phyloP scores from a whole-genome alignment of 2,888 invertebrate species.

The Microctonus hyperodae region DNA sequence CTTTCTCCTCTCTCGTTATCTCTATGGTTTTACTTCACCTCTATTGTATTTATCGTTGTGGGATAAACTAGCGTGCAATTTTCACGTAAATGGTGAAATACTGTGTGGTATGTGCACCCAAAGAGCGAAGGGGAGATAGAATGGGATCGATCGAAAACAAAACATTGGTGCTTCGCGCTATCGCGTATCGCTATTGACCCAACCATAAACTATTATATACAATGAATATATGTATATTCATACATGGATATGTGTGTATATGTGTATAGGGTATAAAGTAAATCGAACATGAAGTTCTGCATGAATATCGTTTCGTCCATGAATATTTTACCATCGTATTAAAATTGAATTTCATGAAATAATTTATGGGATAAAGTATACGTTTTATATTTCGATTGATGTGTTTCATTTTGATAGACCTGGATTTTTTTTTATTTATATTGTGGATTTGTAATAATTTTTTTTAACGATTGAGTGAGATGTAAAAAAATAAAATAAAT shows the following conservation, averaged over 20 bases:
- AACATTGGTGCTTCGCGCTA: conserved; percentile 29
- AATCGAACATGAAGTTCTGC: too few species aligned
- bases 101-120: conserved; percentile 1
- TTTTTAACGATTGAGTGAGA: too few species aligned
- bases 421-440: too few species aligned
- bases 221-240: conserved; percentile 11
- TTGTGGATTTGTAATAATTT: too few species aligned
- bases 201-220: conserved; percentile 37
- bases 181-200: conserved; percentile 39
- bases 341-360: too few species aligned
- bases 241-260: background rate
- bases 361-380: too few species aligned
- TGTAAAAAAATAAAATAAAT: too few species aligned
- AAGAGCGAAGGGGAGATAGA: background rate
- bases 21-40: too few species aligned
- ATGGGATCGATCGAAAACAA: conserved; percentile 33
- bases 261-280: background rate
- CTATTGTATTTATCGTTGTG: conserved; percentile 7
- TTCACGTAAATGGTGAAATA: conserved; percentile 28
- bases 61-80: conserved; percentile 33
- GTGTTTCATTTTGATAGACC: too few species aligned
- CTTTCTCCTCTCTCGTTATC: background rate
- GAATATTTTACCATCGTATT: too few species aligned
- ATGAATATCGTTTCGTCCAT: too few species aligned
- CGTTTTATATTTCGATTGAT: too few species aligned